phyloP scores from a whole-genome alignment of 2,797 vertebrate species.

The Myotis vivesi region DNA sequence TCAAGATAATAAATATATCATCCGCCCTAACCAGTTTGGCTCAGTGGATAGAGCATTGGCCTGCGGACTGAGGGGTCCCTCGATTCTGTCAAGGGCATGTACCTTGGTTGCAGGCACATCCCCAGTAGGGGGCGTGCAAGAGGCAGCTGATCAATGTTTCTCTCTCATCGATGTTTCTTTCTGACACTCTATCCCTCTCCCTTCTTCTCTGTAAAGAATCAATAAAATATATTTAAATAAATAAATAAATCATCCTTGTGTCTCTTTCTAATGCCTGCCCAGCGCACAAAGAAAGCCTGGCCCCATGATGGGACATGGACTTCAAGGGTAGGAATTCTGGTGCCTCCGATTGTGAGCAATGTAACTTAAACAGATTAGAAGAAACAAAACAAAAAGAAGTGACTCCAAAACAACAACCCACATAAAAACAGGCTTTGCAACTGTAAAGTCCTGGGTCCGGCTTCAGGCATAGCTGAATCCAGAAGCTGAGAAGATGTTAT shows the following conservation, averaged over 20 bases:
- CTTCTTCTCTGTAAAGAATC: no score
- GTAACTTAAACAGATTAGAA: background rate
- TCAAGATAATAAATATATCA: background rate
- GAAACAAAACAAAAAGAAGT: background rate
- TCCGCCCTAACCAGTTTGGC: no score
- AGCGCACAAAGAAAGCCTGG: background rate
- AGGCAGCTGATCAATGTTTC: no score
- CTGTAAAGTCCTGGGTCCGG: background rate
- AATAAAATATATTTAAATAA: no score
- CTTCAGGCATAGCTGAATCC: background rate
- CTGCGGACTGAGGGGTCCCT: no score
- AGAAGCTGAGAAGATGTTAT: background rate
- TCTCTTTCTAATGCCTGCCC: background rate
- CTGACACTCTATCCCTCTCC: no score
- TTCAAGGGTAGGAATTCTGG: background rate
- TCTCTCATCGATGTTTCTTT: no score
- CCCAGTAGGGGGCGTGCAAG: no score
- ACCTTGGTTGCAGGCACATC: no score
- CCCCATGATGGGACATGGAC: rapidly evolving
- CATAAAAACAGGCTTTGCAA: background rate
- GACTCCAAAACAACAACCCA: background rate
- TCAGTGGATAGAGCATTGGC: no score
- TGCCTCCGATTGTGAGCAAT: background rate
- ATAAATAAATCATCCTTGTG: no score
- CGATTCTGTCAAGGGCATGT: no score